phyloP scores from a whole-genome alignment of 2,113 vertebrate species.

The Cololabis saira region DNA sequence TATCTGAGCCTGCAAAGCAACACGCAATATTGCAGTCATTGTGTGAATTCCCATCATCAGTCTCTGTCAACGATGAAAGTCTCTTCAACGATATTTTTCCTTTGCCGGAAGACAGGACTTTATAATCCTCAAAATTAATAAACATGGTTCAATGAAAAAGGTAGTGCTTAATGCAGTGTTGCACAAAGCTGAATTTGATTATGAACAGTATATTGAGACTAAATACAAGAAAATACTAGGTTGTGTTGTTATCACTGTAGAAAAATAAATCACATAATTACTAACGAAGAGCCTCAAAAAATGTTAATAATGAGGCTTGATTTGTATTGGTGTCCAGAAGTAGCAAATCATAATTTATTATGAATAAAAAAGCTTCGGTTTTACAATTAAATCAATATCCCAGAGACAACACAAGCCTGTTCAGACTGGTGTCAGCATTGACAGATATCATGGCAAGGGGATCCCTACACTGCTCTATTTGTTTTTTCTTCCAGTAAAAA shows the following conservation, averaged over 20 bases:
- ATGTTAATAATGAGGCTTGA: slow-evolving; percentile 47
- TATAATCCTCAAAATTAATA: slow-evolving; percentile 27
- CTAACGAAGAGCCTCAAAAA: slow-evolving; percentile 30
- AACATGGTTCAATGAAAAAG: slow-evolving; percentile 12
- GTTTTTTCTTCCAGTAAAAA: slow-evolving; percentile 8
- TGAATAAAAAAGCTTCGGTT: not conserved
- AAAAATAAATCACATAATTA: slow-evolving; percentile 31
- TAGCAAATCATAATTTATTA: slow-evolving; percentile 21
- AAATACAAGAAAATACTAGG: slow-evolving; percentile 5
- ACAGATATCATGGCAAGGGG: slow-evolving; percentile 4
- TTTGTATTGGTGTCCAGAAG: slow-evolving; percentile 27
- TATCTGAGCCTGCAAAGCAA: slow-evolving; percentile 20
- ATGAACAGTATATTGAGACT: not conserved
- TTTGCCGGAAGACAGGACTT: slow-evolving; percentile 11
- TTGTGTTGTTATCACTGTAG: slow-evolving; percentile 32
- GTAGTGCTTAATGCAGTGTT: slow-evolving; percentile 5
- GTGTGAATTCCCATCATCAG: slow-evolving; percentile 24
- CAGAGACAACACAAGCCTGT: not conserved
- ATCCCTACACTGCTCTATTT: slow-evolving; percentile 1
- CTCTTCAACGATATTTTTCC: slow-evolving; percentile 13
- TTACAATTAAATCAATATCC: slow-evolving; percentile 3
- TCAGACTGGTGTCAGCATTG: not conserved
- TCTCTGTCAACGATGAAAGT: slow-evolving; percentile 39
- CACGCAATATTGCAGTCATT: slow-evolving; percentile 29
- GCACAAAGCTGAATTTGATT: slow-evolving; percentile 15